These are phyloP conservation scores for Colostygia pectinataria DNA, from an alignment of 2,888 invertebrate species.

Conservation along the genomic window DNA sequence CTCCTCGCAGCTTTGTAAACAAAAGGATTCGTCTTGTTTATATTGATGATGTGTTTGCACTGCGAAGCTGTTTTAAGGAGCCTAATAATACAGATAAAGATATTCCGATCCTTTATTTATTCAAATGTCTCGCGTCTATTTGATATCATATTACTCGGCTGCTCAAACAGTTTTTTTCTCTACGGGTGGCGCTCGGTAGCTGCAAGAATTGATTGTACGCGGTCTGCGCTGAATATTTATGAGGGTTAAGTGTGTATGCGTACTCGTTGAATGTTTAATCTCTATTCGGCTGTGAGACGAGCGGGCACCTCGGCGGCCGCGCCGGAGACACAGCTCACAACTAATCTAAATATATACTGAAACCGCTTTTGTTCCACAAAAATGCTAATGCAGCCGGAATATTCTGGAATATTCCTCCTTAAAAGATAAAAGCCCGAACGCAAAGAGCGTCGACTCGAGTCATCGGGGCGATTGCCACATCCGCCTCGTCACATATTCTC, in stretches of 20 bases:
- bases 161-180: constrained; percentile 75
- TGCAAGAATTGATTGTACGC: constrained; percentile 79
- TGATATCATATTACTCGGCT: constrained; percentile 70
- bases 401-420: constrained; percentile 39
- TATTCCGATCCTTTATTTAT: constrained; percentile 59
- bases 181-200: constrained; percentile 52
- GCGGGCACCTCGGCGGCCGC: constrained; percentile 18
- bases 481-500: constrained; percentile 55
- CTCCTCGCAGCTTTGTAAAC: constrained; percentile 39
- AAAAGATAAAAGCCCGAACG: constrained; percentile 49
- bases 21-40: constrained; percentile 44
- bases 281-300: constrained; percentile 58
- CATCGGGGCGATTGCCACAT: constrained; percentile 54
- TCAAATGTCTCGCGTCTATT: constrained; percentile 63
- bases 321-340: constrained; percentile 17
- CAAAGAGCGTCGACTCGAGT: constrained; percentile 44
- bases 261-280: constrained; percentile 82
- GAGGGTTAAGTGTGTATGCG: constrained; percentile 81
- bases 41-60: constrained; percentile 44
- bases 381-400: constrained; percentile 42
- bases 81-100: constrained; percentile 35
- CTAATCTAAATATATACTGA: constrained; percentile 28
- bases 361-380: constrained; percentile 27
- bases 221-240: constrained; percentile 78
- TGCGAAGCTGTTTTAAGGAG: constrained; percentile 33